These are phyloP conservation scores for Heliconius erato DNA, from an alignment of 2,888 invertebrate genomes.

Conservation along the genomic window DNA sequence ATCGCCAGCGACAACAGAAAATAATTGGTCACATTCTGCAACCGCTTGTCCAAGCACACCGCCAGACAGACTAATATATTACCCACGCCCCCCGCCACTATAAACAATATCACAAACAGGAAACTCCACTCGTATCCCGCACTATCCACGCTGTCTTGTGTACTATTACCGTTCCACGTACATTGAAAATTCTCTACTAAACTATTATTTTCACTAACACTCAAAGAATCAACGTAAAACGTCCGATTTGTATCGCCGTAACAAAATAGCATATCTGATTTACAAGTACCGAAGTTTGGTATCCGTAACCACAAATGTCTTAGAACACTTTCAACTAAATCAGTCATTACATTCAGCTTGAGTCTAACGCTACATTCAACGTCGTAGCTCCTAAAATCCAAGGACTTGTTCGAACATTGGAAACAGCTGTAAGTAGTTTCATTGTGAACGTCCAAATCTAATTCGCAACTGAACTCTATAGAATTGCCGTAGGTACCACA, in stretches of 20 bases:
- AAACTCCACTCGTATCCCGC: slow-evolving; percentile 92
- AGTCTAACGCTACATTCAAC: slow-evolving; percentile 74
- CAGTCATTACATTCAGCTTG: slow-evolving; percentile 74
- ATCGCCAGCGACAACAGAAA: slow-evolving; percentile 97
- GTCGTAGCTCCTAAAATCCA: slow-evolving; percentile 69
- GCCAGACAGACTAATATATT: slow-evolving; percentile 97
- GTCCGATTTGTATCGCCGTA: slow-evolving; percentile 72
- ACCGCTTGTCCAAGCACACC: slow-evolving; percentile 93
- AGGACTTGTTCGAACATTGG: slow-evolving; percentile 66
- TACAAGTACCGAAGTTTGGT: slow-evolving; percentile 69
- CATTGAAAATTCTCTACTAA: slow-evolving; percentile 72
- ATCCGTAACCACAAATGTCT: slow-evolving; percentile 77
- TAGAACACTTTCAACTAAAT: slow-evolving; percentile 76
- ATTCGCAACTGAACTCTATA: slow-evolving; percentile 67
- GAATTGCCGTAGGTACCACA: slow-evolving; percentile 60
- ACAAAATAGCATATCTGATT: slow-evolving; percentile 72
- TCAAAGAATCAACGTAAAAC: slow-evolving; percentile 68
- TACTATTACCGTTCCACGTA: slow-evolving; percentile 70
- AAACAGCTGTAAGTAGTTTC: slow-evolving; percentile 78
- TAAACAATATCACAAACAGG: slow-evolving; percentile 93
- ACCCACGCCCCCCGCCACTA: slow-evolving; percentile 94
- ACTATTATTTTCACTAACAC: slow-evolving; percentile 59
- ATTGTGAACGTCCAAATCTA: slow-evolving; percentile 79
- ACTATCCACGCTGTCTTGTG: slow-evolving; percentile 59
- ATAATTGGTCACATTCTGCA: slow-evolving; percentile 98